These are phyloP conservation scores for Anoplolepis gracilipes DNA, from an alignment of 1,140 invertebrate genomes.

Conservation along the genomic window DNA sequence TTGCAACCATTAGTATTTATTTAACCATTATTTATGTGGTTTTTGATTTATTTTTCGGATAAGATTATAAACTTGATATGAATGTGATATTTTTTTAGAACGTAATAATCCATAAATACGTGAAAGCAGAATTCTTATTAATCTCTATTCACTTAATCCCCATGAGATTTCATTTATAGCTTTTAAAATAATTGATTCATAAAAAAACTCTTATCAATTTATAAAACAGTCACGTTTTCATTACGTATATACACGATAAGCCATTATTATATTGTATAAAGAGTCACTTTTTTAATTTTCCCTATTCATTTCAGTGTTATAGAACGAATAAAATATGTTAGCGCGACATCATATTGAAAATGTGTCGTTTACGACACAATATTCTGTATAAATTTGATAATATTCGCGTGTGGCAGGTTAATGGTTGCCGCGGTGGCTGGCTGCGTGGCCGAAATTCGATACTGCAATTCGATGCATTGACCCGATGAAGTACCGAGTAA, in stretches of 20 bases:
- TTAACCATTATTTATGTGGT: neutral
- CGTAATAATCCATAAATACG: neutral
- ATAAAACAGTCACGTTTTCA: neutral
- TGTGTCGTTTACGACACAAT: conserved; percentile 51
- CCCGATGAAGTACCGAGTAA: conserved; percentile 61
- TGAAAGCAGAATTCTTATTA: neutral
- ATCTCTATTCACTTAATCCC: too few relatives aligned
- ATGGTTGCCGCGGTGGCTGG: conserved; percentile 43
- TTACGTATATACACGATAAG: neutral
- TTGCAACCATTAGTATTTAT: neutral
- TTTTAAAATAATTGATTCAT: too few relatives aligned
- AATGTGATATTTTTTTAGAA: neutral
- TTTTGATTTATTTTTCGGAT: neutral
- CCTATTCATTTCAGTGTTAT: neutral
- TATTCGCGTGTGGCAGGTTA: conserved; percentile 47
- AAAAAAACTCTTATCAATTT: too few relatives aligned
- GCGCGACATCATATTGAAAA: neutral
- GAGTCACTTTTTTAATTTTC: neutral
- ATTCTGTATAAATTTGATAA: conserved; percentile 54
- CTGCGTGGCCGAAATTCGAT: conserved; percentile 64
- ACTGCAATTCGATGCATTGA: conserved; percentile 72
- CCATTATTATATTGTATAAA: neutral
- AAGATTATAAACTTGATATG: neutral
- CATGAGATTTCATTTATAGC: too few relatives aligned
- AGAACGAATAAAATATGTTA: neutral